Percentiles rank a stretch among this genome's conserved stretches.
Evolutionary conservation across 2,888 invertebrate species (phyloP).

Genomic region (Tyria jacobaeae): DNA sequence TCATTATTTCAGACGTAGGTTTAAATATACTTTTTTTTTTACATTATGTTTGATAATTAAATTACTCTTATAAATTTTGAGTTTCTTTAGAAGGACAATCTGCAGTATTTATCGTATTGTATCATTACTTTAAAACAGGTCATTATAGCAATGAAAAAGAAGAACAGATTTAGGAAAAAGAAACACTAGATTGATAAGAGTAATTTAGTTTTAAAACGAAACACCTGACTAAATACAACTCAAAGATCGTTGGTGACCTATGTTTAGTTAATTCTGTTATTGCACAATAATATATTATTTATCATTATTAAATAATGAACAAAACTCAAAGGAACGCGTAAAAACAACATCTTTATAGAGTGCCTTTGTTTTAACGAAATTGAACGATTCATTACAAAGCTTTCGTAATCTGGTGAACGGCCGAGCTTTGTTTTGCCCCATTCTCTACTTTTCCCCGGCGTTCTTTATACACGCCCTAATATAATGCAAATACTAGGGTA

Average conservation of each 20-base stretch:
- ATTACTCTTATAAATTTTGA: too few relatives aligned
- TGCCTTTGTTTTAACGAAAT: conserved; percentile 39
- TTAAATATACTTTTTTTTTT: too few relatives aligned
- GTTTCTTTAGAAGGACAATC: too few relatives aligned
- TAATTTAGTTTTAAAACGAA: background rate
- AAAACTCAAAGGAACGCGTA: conserved; percentile 19
- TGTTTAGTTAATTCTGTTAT: background rate
- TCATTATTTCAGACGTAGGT: background rate
- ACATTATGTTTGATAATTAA: too few relatives aligned
- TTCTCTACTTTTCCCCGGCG: conserved; percentile 57
- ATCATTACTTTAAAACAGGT: too few relatives aligned
- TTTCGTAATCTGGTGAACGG: conserved; percentile 52
- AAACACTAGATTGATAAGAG: background rate
- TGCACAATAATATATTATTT: conserved; percentile 17
- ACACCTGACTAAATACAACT: background rate
- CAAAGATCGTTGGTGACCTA: background rate
- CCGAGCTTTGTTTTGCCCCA: conserved; percentile 44
- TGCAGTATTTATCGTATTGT: too few relatives aligned
- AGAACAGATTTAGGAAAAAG: too few relatives aligned
- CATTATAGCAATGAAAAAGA: too few relatives aligned
- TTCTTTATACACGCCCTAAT: conserved; percentile 62
- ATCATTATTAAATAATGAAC: conserved; percentile 18
- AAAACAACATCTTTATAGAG: conserved; percentile 24
- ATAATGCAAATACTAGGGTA: conserved; percentile 73
- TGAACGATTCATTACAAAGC: conserved; percentile 47